Percentiles rank a stretch among this genome's conserved stretches.
Conservation (phyloP, 2,113 vertebrate species). For the Narcine bancroftii region DNA sequence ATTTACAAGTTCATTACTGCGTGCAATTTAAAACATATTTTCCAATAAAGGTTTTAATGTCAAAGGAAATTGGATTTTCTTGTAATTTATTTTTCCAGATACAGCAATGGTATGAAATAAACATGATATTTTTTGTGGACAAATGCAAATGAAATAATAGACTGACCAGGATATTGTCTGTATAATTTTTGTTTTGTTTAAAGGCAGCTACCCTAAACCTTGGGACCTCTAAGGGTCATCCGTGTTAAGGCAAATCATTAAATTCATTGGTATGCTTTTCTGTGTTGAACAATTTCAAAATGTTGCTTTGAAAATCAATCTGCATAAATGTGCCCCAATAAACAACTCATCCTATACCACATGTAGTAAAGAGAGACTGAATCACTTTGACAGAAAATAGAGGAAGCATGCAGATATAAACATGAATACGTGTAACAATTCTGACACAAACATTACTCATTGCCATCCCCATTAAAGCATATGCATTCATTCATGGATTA, state of each 20-base stretch:
- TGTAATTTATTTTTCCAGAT: slow-evolving; percentile 1
- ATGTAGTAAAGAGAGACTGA: slow-evolving; percentile 21
- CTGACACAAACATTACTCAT: slow-evolving; percentile 12
- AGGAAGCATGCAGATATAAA: slow-evolving; percentile 9
- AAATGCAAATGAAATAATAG: not conserved
- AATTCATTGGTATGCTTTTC: no score
- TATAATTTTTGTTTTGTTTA: not conserved
- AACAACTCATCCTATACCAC: not conserved
- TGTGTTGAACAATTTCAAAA: not conserved
- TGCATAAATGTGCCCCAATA: not conserved
- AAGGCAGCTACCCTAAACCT: not conserved
- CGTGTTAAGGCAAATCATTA: not conserved
- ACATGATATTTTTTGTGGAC: not conserved
- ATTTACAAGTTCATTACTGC: slow-evolving; percentile 36
- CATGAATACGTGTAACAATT: not conserved
- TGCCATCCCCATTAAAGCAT: not conserved
- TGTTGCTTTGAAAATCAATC: slow-evolving; percentile 6
- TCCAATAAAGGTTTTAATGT: slow-evolving; percentile 37
- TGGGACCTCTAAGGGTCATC: not conserved
- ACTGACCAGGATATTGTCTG: slow-evolving; percentile 17
- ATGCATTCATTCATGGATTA: slow-evolving; percentile 20
- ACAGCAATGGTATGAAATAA: slow-evolving; percentile 20
- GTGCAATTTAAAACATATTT: slow-evolving; percentile 33
- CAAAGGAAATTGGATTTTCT: slow-evolving; percentile 34
- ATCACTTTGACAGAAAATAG: slow-evolving; percentile 19